Evolutionary conservation across 2,888 invertebrate genomes (phyloP), one percentile per base, ranked within the genome.

Genomic region (Parapristionchus giblindavisi): DNA sequence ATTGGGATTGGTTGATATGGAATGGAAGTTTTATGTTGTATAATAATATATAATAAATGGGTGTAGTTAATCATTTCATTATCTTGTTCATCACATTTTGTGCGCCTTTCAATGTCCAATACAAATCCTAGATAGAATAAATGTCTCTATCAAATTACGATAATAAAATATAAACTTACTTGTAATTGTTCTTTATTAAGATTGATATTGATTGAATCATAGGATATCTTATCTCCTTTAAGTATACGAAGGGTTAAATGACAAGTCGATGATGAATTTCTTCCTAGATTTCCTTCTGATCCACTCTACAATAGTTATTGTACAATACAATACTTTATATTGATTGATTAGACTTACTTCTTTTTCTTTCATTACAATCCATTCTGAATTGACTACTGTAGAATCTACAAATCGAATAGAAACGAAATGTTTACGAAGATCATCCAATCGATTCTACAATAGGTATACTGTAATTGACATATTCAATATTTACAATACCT

Each of bases 71-170:
- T 24, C 56, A 54, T 40, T 36, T 56, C 24, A 61, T 54, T n/a
- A 74, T 56, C 48, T 68, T 54, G 17, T 77, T 66, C 40, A 65
- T 71, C 74, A 75, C 72, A 52, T 80, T 74, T 32, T 73, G 60
- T 6, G 82, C 80, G 68, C 81, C 79, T 43, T 78, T 75, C 11
- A 82, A 60, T 27, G 77, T 79, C 80, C 79, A 81, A 43, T 76
- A 70, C 21, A 79, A 51, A 58, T 79, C 77, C 77, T 79, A 43
- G n/a, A 78, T 51, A 32, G 51, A 65, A 24, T 27, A 40, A 21
- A 3, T 52, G 21, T 2, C 21, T 4, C 17, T 60, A 72, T 34
- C 60, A 27, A 34, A 48, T 1, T 27, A 40, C 36, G 8, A n/a
- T 24, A 27, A 6, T 51, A 21, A 4, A 54, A 1, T 14, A n/a